These are phyloP conservation scores for Pitangus sulphuratus DNA, from an alignment of 2,797 vertebrate genomes.

Conservation along the genomic window DNA sequence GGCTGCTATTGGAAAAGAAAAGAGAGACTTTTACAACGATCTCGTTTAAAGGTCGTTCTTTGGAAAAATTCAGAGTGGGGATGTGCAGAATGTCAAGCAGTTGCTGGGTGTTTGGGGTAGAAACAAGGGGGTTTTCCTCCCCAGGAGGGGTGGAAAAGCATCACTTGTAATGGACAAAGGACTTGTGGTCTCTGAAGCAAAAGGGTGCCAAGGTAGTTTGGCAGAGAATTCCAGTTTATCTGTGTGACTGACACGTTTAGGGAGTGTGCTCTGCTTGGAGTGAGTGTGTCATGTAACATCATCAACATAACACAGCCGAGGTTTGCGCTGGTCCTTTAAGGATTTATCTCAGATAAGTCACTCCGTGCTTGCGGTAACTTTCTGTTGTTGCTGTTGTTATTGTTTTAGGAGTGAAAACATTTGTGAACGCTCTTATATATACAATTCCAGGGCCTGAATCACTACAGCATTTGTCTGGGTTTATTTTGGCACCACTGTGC, in stretches of 20 bases:
- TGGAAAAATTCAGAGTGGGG: background rate
- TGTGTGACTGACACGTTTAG: background rate
- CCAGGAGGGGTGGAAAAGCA: background rate
- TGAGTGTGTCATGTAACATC: background rate
- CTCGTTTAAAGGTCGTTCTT: background rate
- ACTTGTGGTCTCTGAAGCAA: background rate
- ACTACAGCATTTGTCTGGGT: background rate
- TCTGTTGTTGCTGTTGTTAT: background rate
- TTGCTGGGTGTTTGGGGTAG: background rate
- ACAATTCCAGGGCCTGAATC: background rate
- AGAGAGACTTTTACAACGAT: background rate
- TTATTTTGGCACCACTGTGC: constrained; percentile 29
- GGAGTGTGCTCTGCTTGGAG: background rate
- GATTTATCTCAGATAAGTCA: background rate
- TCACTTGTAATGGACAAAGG: background rate
- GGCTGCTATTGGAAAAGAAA: background rate
- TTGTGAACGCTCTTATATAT: background rate
- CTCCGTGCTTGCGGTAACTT: background rate
- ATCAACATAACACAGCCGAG: background rate
- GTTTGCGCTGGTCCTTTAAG: background rate
- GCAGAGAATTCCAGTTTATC: background rate
- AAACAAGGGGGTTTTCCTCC: background rate
- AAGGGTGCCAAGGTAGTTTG: background rate
- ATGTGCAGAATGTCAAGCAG: background rate
- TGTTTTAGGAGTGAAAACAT: background rate